Evolutionary conservation across 2,797 vertebrate genomes (phyloP), one percentile per base, ranked within the genome.

Genomic region (Melanotaenia maccullochi): DNA sequence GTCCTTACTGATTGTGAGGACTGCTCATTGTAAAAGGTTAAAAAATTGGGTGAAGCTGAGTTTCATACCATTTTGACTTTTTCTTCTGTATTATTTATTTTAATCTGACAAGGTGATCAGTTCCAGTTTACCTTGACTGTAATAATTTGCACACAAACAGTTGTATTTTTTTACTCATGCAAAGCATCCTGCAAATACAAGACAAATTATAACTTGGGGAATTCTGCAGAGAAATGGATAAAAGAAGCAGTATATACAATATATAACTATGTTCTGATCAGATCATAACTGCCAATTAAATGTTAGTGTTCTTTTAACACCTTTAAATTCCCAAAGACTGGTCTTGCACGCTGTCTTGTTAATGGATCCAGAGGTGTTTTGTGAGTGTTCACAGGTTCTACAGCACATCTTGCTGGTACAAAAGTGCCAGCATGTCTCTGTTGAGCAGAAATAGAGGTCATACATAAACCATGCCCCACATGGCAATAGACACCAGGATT

Each of bases 391-490:
- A 65, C 25, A 58, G 22, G 33, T 58, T 74, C 38, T 68, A 59
- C 55, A 57, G 68, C 63, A 62, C 60, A 25, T 49, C 11, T 14
- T 71, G 35, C 67, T 65, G 60, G 24, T 44, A 20, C 22, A 61
- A 62, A 60, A 42, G 25, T 11, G 35, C 42, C 54, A 20, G 28
- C 44, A n/a, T 70, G 16, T 67, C 44, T 62, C 28, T 66, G 71
- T 63, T 60, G 52, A 76, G 69, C 69, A 83, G 64, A 67, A 79
- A 77, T 76, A 82, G 71, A 78, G 71, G 56, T 55, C 61, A 72
- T 81, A 65, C 80, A 83, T 89, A 71, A 84, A 60, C 60, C 44
- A 64, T 66, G 44, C 57, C 73, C 60, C 60, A 65, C 62, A 61
- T 61, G 61, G 73, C 55, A 74, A 59, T 61, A 76, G 33, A 68